Evolutionary conservation across 2,113 vertebrate species (phyloP).

Genomic region (Centropus unirufus): DNA sequence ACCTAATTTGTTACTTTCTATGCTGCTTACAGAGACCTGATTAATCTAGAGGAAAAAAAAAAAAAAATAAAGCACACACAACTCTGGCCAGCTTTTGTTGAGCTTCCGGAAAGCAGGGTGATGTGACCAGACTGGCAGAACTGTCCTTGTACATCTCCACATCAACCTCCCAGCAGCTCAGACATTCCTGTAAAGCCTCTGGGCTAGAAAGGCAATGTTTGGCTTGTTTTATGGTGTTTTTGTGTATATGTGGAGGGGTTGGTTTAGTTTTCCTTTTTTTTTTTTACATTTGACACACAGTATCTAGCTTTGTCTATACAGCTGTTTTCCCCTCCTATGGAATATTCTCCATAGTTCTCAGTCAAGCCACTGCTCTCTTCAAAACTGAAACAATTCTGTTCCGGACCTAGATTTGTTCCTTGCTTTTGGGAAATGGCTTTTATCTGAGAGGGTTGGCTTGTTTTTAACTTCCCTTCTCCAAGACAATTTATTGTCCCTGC

Average conservation of each 20-base stretch:
- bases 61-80: neutral
- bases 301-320: neutral
- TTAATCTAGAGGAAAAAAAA: neutral
- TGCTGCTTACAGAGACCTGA: neutral
- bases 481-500: neutral
- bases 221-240: neutral
- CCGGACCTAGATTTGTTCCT: neutral
- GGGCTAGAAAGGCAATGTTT: neutral
- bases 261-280: neutral
- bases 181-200: neutral
- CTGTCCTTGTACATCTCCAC: neutral
- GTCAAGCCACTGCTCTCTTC: neutral
- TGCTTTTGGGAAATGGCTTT: neutral
- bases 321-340: fast-evolving
- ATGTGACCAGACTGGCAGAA: fast-evolving
- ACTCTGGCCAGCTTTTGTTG: neutral
- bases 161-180: neutral
- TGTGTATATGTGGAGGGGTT: too few relatives aligned
- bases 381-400: neutral
- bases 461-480: neutral
- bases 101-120: neutral
- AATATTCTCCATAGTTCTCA: neutral
- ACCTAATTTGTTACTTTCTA: neutral
- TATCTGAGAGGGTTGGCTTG: neutral
- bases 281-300: neutral